Base-by-base conservation (phyloP, 2,888 invertebrate species). In the Orthosia incerta region DNA sequence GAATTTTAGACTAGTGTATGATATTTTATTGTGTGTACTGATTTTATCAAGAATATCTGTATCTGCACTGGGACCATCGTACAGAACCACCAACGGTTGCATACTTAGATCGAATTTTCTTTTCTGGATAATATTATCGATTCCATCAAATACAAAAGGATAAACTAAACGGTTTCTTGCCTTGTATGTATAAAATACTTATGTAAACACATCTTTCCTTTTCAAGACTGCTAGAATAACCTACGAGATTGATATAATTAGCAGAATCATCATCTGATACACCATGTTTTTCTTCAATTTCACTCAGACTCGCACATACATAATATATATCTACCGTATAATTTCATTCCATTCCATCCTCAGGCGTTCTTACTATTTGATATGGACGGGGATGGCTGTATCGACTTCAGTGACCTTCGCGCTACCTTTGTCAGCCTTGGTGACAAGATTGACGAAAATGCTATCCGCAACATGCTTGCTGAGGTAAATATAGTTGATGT, bases 311-410 rank as follows among this genome's bases (percentile, higher is more conserved):
- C 63, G 20, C 1, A 39, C 39, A 39, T 39, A 39, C 39, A 39
- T 9, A 31, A 39, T 39, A 39, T 39, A 3, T 39, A 39, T 39
- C 39, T 9, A 39, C 39, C 39, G 9, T 39, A 39, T 9, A 39
- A 39, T 9, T 39, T 39, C 9, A 39, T n/a, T n/a, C n/a, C n/a
- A n/a, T n/a, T n/a, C n/a, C n/a, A n/a, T n/a, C n/a, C n/a, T n/a
- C 88, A 97, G 97, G 97, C 97, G 2, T 97, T 97, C 88, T 93
- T 97, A 59, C 93, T 97, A 7, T 97, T 97, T 80, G 97, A 97
- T 85, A 92, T 97, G 89, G 97, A 97, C 83, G 97, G 97, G 39
- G 97, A 97, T 86, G 97, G 97, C 0, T 95, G 97, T 85, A 97
- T 97, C 79, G 97, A 97, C 86, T 97, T 96, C 86, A 96, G 96